Evolutionary conservation across 2,113 vertebrate genomes (phyloP).

Genomic region (Bos javanicus): DNA sequence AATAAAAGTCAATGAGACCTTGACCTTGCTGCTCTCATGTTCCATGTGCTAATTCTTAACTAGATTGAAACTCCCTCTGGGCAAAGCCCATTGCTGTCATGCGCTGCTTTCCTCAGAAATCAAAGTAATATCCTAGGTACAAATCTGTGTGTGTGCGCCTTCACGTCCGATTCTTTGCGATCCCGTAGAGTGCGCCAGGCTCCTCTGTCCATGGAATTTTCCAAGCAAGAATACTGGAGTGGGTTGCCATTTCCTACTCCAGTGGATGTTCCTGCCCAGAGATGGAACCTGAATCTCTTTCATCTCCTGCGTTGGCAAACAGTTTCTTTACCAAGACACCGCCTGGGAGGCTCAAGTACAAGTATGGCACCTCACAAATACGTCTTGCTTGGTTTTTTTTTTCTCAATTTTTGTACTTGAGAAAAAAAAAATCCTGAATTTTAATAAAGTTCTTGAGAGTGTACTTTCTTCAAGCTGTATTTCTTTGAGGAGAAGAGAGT

Average conservation of each 20-base stretch:
- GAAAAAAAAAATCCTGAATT: not conserved
- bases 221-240: not conserved
- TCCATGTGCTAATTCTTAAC: conserved; percentile 37
- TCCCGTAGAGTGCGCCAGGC: not conserved
- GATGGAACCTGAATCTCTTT: not conserved
- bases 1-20: conserved; percentile 2
- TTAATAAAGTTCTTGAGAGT: not conserved
- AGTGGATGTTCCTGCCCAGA: not conserved
- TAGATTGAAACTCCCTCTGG: not conserved
- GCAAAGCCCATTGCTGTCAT: not conserved
- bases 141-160: not conserved
- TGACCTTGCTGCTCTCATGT: not conserved
- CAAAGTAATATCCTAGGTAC: not conserved
- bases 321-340: not conserved
- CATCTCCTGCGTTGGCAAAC: not conserved
- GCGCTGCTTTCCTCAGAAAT: not conserved
- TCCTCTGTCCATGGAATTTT: not conserved
- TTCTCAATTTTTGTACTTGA: not conserved
- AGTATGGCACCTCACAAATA: not conserved
- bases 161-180: not conserved
- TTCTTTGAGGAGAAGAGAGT: not conserved
- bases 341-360: not conserved
- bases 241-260: not conserved
- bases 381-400: not conserved
- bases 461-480: not conserved